A percentile compares a stretch with the other conserved stretches of the same genome.
Conservation (phyloP, 2,797 vertebrate species). For the Alauda arvensis region DNA sequence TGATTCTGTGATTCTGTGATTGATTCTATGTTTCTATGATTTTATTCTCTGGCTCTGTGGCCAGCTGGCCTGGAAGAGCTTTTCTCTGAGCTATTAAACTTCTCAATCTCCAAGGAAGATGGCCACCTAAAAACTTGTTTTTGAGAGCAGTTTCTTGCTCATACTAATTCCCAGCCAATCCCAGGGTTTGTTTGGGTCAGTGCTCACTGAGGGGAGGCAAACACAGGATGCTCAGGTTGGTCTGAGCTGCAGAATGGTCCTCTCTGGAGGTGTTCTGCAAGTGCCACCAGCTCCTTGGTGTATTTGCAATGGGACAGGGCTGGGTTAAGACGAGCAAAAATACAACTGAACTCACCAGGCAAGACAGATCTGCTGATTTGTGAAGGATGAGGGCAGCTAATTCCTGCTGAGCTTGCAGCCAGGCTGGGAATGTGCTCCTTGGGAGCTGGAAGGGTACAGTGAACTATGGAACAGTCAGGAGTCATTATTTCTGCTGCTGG, state of each 20-base stretch:
- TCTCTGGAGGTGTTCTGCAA: neutral
- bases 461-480: neutral
- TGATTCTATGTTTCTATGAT: neutral
- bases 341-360: neutral
- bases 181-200: neutral
- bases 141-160: neutral
- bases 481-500: neutral
- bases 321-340: neutral
- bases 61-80: neutral
- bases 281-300: neutral
- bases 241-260: neutral
- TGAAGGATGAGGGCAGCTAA: neutral
- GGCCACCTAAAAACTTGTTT: rapidly evolving
- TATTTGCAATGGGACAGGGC: neutral
- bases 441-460: neutral
- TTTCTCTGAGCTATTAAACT: rapidly evolving
- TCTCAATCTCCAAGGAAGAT: neutral
- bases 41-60: rapidly evolving
- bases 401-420: neutral
- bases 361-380: neutral
- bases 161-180: neutral
- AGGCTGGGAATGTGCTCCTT: neutral
- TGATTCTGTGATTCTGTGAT: too few species aligned
- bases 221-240: rapidly evolving
- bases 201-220: neutral